Evolutionary conservation across 2,888 invertebrate genomes (phyloP), one percentile per base, ranked within the genome.

Genomic region (Troilus luridus): DNA sequence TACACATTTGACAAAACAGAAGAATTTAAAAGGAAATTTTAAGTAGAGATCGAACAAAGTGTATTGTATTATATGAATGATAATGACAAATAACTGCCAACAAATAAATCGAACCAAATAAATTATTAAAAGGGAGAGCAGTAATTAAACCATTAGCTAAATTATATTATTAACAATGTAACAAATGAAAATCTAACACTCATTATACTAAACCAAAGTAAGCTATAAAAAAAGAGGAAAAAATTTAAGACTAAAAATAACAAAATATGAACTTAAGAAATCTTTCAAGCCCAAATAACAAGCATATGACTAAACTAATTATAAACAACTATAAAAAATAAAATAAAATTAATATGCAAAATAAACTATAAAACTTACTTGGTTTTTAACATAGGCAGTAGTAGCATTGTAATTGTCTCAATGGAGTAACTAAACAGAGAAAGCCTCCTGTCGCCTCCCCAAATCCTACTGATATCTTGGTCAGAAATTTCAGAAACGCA

Each of bases 321-420:
- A 59, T 5, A 85, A 24, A 17, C 3, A 58, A 2, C 9, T 17
- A 56, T n/a, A 56, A 8, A 21, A 19, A n/a, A n/a, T n/a, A 59
- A 59, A n/a, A 21, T 24, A 59, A 8, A 9, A 77, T 24, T 14
- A 81, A 59, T 9, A 11, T n/a, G 91, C 21, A 59, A 88, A 27
- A 88, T 59, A 60, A 91, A 88, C 11, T 5, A 58, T 41, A 88
- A 64, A 89, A 94, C 96, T 95, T 94, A 98, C 98, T 98, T 97
- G 93, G 98, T 98, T 94, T 97, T 96, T 93, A 99, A 97, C 99
- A 99, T 99, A 0, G 99, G 99, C 91, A 99, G 94, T 67, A 99
- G 95, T 41, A 99, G 95, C 96, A 99, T 96, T 93, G 97, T 97
- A 94, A 99, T 97, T 0, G 98, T 98, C 95, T 99, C 99, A 64